Conservation (phyloP, 2,888 invertebrate genomes). For the Pinctada fucata region DNA sequence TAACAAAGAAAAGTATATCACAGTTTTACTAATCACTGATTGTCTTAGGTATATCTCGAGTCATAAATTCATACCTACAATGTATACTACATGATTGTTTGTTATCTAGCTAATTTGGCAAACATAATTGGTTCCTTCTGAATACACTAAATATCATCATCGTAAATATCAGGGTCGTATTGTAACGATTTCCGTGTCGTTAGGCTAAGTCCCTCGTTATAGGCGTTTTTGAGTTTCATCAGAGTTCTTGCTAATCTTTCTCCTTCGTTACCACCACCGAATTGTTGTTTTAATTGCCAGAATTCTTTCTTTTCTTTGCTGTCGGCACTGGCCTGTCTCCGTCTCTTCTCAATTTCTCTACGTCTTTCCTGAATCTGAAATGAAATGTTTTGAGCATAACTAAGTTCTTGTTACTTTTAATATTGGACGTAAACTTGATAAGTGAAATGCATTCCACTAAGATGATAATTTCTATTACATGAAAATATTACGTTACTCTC, state of each 20-base stretch:
- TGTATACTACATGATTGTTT: no score
- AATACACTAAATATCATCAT: constrained; percentile 25
- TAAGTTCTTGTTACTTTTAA: not conserved
- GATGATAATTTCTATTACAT: not conserved
- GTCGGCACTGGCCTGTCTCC: constrained; percentile 40
- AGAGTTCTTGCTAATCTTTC: constrained; percentile 67
- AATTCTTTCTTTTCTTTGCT: constrained; percentile 55
- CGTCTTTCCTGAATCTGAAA: constrained; percentile 47
- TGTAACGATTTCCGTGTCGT: constrained; percentile 43
- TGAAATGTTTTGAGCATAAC: not conserved
- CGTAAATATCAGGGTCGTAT: constrained; percentile 42
- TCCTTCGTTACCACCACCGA: constrained; percentile 65
- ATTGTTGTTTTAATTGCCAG: constrained; percentile 59
- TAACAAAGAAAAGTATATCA: no score
- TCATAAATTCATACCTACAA: no score
- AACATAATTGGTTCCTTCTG: no score
- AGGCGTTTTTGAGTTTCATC: constrained; percentile 61
- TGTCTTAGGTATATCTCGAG: no score
- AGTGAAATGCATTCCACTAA: no score
- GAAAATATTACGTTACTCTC: not conserved
- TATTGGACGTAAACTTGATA: not conserved
- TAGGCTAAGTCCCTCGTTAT: constrained; percentile 62
- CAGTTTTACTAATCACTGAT: no score
- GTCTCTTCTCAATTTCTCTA: constrained; percentile 43
- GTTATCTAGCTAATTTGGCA: no score